Conservation (phyloP, 2,888 invertebrate species). For the Monochamus alternatus region DNA sequence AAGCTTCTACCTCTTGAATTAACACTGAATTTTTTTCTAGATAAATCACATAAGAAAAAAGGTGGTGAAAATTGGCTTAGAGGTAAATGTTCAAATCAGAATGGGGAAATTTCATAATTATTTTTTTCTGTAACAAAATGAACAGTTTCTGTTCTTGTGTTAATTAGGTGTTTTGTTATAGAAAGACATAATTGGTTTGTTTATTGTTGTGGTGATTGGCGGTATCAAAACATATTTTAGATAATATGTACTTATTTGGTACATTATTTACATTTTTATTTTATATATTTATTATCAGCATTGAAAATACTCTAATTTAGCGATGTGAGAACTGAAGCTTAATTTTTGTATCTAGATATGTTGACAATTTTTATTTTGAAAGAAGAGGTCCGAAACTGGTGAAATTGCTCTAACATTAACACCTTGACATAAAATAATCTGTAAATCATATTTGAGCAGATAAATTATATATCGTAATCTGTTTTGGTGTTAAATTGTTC, state of each 20-base stretch:
- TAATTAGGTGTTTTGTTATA: slow-evolving; percentile 9
- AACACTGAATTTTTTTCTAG: slow-evolving; percentile 34
- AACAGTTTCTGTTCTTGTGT: background rate
- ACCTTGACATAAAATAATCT: too few relatives aligned
- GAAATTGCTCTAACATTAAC: too few relatives aligned
- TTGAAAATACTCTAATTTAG: background rate
- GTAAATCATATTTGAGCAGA: too few relatives aligned
- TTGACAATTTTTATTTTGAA: background rate
- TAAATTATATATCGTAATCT: too few relatives aligned
- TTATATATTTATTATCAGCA: background rate
- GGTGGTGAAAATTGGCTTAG: slow-evolving; percentile 38
- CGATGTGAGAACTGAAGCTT: background rate
- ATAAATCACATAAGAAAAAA: slow-evolving; percentile 43
- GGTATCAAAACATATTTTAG: background rate
- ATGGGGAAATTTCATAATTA: background rate
- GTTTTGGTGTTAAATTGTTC: too few relatives aligned
- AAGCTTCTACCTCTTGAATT: background rate
- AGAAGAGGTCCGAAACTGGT: too few relatives aligned
- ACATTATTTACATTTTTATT: background rate
- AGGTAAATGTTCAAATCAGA: slow-evolving; percentile 37
- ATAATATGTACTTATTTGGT: background rate
- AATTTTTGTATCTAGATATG: too few relatives aligned
- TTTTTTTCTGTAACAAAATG: slow-evolving; percentile 21
- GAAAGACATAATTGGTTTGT: slow-evolving; percentile 13
- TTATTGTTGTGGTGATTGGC: slow-evolving; percentile 1